Percentiles rank a stretch among this genome's conserved stretches.
Conservation (phyloP, 2,888 invertebrate genomes). For the Synergus itoensis region DNA sequence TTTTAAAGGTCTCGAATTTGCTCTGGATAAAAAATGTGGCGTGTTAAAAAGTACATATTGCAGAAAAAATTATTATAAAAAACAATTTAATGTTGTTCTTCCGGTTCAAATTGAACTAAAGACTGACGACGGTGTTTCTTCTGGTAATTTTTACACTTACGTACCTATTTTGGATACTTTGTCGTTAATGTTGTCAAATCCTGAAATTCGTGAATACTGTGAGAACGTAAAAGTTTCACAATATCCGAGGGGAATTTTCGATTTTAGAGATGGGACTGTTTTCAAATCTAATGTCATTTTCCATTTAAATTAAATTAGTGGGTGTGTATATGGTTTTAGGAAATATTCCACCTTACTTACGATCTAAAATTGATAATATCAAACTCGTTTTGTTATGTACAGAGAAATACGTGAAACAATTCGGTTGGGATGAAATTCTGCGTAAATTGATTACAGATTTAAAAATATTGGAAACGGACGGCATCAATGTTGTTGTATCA, state of each 20-base stretch:
- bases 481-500: not conserved
- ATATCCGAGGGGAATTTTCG: not conserved
- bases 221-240: not conserved
- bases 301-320: slow-evolving; percentile 61
- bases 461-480: slow-evolving; percentile 58
- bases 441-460: slow-evolving; percentile 52
- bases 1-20: not conserved
- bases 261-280: slow-evolving; percentile 21
- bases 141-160: not conserved
- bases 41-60: slow-evolving; percentile 20
- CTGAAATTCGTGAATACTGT: slow-evolving; percentile 5
- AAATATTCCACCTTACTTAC: slow-evolving; percentile 58
- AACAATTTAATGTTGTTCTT: slow-evolving; percentile 31
- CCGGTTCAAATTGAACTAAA: slow-evolving; percentile 15
- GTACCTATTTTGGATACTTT: slow-evolving; percentile 42
- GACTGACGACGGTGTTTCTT: slow-evolving; percentile 4
- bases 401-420: slow-evolving; percentile 59
- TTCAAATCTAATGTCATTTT: slow-evolving; percentile 4
- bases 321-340: slow-evolving; percentile 61
- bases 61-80: slow-evolving; percentile 9
- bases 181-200: not conserved
- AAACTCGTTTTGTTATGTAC: slow-evolving; percentile 60
- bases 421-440: slow-evolving; percentile 57
- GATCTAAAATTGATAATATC: slow-evolving; percentile 59
- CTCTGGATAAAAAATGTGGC: not conserved